phyloP scores from a whole-genome alignment of 2,888 invertebrate species.

The Mactromeris polynyma region DNA sequence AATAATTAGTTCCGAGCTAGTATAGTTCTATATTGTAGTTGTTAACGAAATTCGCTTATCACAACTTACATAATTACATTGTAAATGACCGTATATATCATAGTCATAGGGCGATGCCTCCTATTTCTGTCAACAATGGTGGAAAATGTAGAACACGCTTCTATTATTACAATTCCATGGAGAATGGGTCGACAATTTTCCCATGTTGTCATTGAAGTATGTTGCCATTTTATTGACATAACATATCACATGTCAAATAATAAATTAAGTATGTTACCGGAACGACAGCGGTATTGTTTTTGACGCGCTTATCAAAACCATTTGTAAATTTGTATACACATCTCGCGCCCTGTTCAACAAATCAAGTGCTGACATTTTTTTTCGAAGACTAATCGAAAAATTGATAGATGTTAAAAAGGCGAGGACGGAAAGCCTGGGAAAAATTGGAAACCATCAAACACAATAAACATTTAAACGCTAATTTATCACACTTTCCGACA shows the following conservation, averaged over 20 bases:
- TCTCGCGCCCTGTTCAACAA: background rate
- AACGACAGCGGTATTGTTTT: constrained; percentile 20
- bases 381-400: constrained; percentile 8
- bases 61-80: too few species aligned
- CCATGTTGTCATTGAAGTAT: background rate
- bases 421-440: background rate
- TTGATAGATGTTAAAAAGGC: background rate
- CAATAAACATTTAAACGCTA: background rate
- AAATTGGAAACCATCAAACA: background rate
- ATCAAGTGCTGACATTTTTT: background rate
- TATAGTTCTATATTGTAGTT: too few species aligned
- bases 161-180: background rate
- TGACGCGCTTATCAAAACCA: constrained; percentile 36
- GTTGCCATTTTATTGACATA: background rate
- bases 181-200: background rate
- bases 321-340: background rate
- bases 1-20: too few species aligned
- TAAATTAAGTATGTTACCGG: constrained; percentile 4
- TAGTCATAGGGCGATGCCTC: background rate
- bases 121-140: background rate
- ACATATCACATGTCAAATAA: constrained; percentile 1
- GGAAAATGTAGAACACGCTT: background rate
- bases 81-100: too few species aligned
- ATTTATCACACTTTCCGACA: constrained; percentile 6
- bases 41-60: too few species aligned